Conservation (phyloP, 2,797 vertebrate genomes). For the Ctenosaura bakeri region DNA sequence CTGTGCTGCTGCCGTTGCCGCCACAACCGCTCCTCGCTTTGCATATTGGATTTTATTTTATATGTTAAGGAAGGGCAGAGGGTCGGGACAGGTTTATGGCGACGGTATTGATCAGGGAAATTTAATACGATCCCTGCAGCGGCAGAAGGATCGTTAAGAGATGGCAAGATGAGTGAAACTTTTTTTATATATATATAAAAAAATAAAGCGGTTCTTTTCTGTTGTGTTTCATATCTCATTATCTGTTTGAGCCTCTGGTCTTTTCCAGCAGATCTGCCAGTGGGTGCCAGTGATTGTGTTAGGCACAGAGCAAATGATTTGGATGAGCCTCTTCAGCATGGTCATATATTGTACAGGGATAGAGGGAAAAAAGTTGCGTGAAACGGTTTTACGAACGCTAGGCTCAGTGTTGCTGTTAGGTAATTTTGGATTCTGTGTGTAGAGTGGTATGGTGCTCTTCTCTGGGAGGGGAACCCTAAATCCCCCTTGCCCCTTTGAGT, state of each 20-base stretch:
- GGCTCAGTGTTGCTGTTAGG: background rate
- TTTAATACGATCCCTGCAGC: constrained; percentile 79
- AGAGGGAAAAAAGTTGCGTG: too few relatives aligned
- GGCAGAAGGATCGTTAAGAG: constrained; percentile 74
- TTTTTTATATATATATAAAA: background rate
- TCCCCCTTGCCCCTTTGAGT: too few relatives aligned
- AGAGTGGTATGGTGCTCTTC: too few relatives aligned
- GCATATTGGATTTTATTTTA: constrained; percentile 77
- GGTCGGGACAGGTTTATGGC: constrained; percentile 76
- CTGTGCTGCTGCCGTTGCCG: constrained; percentile 9
- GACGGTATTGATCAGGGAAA: constrained; percentile 76
- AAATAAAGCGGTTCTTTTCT: constrained; percentile 53
- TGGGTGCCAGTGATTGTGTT: background rate
- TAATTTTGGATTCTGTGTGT: background rate
- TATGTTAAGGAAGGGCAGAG: constrained; percentile 76
- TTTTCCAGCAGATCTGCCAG: constrained; percentile 20
- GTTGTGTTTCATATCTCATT: constrained; percentile 41
- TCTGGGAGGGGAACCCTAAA: too few relatives aligned
- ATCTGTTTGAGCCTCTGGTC: constrained; percentile 29
- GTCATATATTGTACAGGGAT: background rate
- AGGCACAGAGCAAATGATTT: background rate
- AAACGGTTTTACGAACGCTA: too few relatives aligned
- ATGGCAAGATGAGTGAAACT: constrained; percentile 58
- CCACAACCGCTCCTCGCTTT: constrained; percentile 30
- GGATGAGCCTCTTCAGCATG: too few relatives aligned